Percentiles rank a stretch among this genome's conserved stretches.
phyloP scores from a whole-genome alignment of 2,888 invertebrate genomes.

The Parthenolecanium corni region DNA sequence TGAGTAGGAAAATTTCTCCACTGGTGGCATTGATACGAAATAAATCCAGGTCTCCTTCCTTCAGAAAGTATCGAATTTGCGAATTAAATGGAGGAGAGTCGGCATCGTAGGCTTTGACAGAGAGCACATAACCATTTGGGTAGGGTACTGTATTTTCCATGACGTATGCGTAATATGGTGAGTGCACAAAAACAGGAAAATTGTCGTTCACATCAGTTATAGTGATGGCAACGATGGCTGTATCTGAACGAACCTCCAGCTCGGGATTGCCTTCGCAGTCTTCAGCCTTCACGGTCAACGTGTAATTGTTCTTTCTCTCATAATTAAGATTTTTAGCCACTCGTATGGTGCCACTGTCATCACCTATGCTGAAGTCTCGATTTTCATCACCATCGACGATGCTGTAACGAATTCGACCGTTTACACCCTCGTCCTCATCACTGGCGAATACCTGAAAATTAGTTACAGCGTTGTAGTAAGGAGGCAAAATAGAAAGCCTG shows the following conservation, averaged over 20 bases:
- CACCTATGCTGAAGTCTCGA: conserved; percentile 80
- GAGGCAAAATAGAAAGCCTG: no score
- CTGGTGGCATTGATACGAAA: conserved; percentile 86
- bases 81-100: conserved; percentile 83
- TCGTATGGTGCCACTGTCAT: conserved; percentile 79
- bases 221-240: conserved; percentile 56
- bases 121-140: conserved; percentile 57
- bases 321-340: conserved; percentile 89
- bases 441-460: conserved; percentile 69
- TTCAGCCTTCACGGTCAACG: conserved; percentile 73
- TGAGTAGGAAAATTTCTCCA: conserved; percentile 74
- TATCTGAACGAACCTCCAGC: conserved; percentile 50
- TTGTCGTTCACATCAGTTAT: conserved; percentile 90
- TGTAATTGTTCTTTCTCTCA: conserved; percentile 75
- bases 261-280: conserved; percentile 62
- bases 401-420: conserved; percentile 84
- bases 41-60: conserved; percentile 81
- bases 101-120: conserved; percentile 78
- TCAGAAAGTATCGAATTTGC: conserved; percentile 82
- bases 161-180: conserved; percentile 85
- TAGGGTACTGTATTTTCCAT: conserved; percentile 84
- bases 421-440: conserved; percentile 74
- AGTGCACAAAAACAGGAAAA: conserved; percentile 81
- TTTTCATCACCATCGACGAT: conserved; percentile 81
- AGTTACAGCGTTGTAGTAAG: background rate